Conservation (phyloP, 2,113 vertebrate species). For the Micronycteris hirsuta region DNA sequence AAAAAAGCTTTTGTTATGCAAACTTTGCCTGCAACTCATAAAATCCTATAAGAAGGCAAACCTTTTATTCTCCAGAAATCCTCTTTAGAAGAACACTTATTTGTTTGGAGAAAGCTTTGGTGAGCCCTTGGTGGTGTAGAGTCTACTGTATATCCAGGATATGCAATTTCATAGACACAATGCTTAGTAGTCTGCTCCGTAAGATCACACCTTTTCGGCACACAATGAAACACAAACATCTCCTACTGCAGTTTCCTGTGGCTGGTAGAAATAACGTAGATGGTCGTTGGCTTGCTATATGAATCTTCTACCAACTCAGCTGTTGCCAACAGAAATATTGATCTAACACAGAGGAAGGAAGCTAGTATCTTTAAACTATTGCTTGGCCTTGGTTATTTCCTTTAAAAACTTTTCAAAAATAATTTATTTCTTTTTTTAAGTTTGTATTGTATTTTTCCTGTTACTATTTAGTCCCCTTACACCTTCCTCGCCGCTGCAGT, state of each 20-base stretch:
- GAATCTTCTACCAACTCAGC: conserved; percentile 46
- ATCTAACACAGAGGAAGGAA: conserved; percentile 11
- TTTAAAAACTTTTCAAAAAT: neutral
- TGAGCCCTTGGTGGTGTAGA: neutral
- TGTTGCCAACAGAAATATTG: conserved; percentile 48
- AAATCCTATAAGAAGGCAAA: neutral
- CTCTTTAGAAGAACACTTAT: neutral
- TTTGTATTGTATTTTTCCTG: no score
- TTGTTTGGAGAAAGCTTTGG: neutral
- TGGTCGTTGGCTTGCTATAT: neutral
- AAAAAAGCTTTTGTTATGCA: neutral
- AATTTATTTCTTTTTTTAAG: neutral
- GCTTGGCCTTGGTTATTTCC: conserved; percentile 18
- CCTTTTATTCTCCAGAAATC: neutral
- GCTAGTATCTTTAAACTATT: neutral
- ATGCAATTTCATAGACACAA: neutral
- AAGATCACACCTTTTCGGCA: conserved; percentile 30
- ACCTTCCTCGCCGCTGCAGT: no score
- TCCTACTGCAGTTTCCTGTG: neutral
- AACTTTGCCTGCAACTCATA: neutral
- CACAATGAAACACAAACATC: conserved; percentile 37
- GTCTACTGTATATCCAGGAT: neutral
- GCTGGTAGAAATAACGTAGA: conserved; percentile 33
- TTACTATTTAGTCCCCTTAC: no score
- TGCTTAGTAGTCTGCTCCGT: conserved; percentile 6